These are phyloP conservation scores for Platorchestia sp. DNA, from an alignment of 1,140 invertebrate genomes.

Conservation along the genomic window DNA sequence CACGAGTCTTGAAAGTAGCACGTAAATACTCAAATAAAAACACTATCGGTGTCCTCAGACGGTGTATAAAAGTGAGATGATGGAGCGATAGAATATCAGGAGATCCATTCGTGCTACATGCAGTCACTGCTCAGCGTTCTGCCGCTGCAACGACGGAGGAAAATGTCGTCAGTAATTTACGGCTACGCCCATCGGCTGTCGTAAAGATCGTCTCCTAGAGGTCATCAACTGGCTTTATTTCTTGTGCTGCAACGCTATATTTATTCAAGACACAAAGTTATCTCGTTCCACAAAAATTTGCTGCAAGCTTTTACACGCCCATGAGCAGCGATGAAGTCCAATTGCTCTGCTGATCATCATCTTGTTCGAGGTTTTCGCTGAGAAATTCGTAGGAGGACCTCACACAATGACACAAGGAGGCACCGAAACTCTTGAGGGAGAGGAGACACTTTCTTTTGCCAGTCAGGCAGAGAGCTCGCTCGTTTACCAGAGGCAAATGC, in stretches of 20 bases:
- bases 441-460: neutral
- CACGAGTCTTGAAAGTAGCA: neutral
- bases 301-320: neutral
- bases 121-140: neutral
- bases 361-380: neutral
- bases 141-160: neutral
- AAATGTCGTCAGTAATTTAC: conserved; percentile 26
- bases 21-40: neutral
- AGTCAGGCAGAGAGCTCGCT: neutral
- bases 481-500: conserved; percentile 34
- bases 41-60: neutral
- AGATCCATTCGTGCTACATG: neutral
- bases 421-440: neutral
- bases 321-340: neutral
- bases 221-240: conserved; percentile 7
- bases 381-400: neutral
- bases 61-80: neutral
- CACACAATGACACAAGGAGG: neutral
- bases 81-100: neutral
- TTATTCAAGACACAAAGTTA: neutral
- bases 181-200: neutral
- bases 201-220: conserved; percentile 10
- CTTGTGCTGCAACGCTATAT: neutral
- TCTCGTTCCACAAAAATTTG: neutral
- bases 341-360: neutral